phyloP scores from a whole-genome alignment of 2,113 vertebrate genomes.

The Penelope pileata region DNA sequence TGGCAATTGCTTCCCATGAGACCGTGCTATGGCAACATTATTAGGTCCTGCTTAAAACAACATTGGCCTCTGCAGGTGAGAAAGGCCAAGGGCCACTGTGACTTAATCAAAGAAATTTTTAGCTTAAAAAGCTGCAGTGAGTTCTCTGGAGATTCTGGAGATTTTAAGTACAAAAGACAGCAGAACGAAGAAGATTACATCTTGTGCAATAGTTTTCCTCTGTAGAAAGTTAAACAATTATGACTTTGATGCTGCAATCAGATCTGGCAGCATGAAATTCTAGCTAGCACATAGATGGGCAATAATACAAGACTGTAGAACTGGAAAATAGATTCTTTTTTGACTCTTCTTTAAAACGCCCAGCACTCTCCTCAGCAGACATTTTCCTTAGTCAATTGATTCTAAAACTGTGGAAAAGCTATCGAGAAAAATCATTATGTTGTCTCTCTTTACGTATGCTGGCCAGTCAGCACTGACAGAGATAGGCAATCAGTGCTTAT shows the following conservation, averaged over 20 bases:
- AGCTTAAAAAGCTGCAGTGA: background rate
- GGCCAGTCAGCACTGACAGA: background rate
- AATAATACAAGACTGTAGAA: background rate
- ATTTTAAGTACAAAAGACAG: background rate
- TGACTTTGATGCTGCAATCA: conserved; percentile 15
- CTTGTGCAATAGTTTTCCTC: background rate
- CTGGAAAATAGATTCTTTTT: background rate
- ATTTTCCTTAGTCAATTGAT: background rate
- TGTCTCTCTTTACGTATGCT: background rate
- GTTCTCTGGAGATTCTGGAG: background rate
- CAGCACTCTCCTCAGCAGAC: background rate
- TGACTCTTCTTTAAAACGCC: background rate
- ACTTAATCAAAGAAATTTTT: background rate
- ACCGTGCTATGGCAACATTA: accelerated
- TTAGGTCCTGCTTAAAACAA: background rate
- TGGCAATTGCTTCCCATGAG: accelerated
- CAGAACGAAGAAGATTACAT: background rate
- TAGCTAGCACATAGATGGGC: background rate
- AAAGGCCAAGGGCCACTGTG: background rate
- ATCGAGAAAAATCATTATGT: background rate
- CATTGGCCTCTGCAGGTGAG: background rate
- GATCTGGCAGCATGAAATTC: conserved; percentile 2
- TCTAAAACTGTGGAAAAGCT: background rate
- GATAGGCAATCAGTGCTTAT: background rate
- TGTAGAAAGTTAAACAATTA: background rate